These are phyloP conservation scores for Prorops nasuta DNA, from an alignment of 1,140 invertebrate genomes.

Conservation along the genomic window DNA sequence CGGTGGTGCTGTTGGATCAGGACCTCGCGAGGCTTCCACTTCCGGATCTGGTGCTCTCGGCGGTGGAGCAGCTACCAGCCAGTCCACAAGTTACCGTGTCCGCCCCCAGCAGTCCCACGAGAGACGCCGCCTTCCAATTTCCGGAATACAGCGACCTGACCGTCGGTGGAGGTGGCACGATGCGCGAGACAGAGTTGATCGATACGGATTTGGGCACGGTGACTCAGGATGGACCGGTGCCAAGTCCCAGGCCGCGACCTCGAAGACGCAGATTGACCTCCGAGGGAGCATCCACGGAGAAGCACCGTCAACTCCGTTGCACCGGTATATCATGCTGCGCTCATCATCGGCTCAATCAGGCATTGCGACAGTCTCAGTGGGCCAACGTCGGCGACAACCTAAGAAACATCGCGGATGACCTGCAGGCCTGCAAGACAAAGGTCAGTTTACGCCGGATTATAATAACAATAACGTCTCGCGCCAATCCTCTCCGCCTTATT, in stretches of 20 bases:
- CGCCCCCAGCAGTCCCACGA: constrained; percentile 51
- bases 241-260: constrained; percentile 51
- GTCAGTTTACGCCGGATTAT: constrained; percentile 25
- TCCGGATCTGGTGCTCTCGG: constrained; percentile 50
- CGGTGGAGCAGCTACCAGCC: constrained; percentile 46
- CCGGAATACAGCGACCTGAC: constrained; percentile 49
- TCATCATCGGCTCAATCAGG: constrained; percentile 23
- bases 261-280: constrained; percentile 49
- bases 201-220: not conserved
- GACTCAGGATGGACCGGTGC: constrained; percentile 30
- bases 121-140: constrained; percentile 53
- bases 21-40: constrained; percentile 46
- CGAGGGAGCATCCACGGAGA: constrained; percentile 33
- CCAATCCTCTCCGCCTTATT: too few species aligned
- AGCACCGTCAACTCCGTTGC: constrained; percentile 8
- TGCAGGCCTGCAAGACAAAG: constrained; percentile 52
- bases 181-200: too few species aligned
- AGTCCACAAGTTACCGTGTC: constrained; percentile 51
- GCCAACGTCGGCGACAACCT: constrained; percentile 49
- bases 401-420: constrained; percentile 54
- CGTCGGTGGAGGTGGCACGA: too few species aligned
- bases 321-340: constrained; percentile 27
- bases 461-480: not conserved
- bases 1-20: constrained; percentile 45
- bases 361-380: constrained; percentile 46